phyloP scores from a whole-genome alignment of 2,888 invertebrate species.

The Mimachlamys varia region DNA sequence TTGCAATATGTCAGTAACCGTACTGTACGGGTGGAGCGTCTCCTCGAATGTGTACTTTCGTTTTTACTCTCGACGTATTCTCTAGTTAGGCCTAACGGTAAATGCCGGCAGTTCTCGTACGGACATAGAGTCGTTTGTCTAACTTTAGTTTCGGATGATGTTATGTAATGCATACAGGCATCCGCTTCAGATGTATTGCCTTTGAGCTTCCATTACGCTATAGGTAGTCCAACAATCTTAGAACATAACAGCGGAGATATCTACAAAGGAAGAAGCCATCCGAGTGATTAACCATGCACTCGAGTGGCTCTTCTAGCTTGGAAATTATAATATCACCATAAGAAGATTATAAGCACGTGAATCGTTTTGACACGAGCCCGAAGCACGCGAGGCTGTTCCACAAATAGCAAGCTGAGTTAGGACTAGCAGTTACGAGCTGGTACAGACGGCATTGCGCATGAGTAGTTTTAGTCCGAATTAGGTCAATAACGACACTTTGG shows the following conservation, averaged over 20 bases:
- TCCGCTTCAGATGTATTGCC: no score
- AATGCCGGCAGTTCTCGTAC: no score
- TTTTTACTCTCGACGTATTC: no score
- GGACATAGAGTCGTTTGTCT: no score
- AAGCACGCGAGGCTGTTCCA: neutral
- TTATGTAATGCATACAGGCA: no score
- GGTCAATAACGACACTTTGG: neutral
- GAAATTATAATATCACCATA: neutral
- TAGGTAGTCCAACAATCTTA: neutral
- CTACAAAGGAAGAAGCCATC: neutral
- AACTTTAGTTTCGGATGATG: no score
- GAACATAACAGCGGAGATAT: neutral
- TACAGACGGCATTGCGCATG: conserved; percentile 17
- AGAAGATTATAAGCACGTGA: neutral
- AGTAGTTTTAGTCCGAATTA: neutral
- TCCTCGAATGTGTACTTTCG: no score
- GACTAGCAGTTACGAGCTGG: neutral
- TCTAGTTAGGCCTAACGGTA: no score
- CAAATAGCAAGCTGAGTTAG: neutral
- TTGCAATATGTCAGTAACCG: no score
- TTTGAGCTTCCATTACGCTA: no score
- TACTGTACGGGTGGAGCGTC: no score
- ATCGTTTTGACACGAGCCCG: neutral
- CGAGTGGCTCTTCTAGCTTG: neutral
- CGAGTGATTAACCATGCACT: no score